Evolutionary conservation across 2,113 vertebrate genomes (phyloP).

Genomic region (Corythaeola cristata): DNA sequence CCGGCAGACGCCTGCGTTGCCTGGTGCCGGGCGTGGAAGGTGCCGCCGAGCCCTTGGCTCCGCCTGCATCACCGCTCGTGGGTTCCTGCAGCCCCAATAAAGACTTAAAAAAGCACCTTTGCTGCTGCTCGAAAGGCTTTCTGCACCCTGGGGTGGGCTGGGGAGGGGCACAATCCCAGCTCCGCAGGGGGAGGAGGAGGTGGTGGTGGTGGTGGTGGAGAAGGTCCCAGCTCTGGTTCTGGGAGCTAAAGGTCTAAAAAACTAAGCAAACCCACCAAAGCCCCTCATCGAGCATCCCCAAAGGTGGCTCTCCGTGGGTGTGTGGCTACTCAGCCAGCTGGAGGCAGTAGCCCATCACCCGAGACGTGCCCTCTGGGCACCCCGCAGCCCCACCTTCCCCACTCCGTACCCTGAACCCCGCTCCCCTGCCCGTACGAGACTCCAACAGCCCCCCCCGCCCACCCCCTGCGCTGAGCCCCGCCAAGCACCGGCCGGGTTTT

Average conservation of each 20-base stretch:
- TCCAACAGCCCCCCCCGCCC: too few species aligned
- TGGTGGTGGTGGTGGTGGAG: not conserved
- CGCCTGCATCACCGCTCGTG: rapidly evolving
- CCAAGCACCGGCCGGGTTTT: rapidly evolving
- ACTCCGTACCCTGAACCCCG: not conserved
- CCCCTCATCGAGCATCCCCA: rapidly evolving
- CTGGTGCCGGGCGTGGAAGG: not conserved
- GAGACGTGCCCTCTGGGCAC: not conserved
- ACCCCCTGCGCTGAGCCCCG: not conserved
- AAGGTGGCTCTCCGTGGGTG: rapidly evolving
- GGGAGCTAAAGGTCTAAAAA: not conserved
- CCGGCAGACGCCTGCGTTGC: not conserved
- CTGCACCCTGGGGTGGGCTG: not conserved
- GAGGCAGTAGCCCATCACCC: rapidly evolving
- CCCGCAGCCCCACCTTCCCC: not conserved
- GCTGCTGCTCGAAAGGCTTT: not conserved
- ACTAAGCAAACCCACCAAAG: rapidly evolving
- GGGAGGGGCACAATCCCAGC: rapidly evolving
- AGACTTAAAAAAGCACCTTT: not conserved
- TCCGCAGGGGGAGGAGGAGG: not conserved
- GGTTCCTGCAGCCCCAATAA: not conserved
- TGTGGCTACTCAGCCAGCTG: not conserved
- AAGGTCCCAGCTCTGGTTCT: not conserved
- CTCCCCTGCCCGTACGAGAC: not conserved
- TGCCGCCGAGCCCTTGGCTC: rapidly evolving